These are phyloP conservation scores for Pocillopora meandrina DNA, from an alignment of 92 coral and sea anemone genomes.

Conservation along the genomic window DNA sequence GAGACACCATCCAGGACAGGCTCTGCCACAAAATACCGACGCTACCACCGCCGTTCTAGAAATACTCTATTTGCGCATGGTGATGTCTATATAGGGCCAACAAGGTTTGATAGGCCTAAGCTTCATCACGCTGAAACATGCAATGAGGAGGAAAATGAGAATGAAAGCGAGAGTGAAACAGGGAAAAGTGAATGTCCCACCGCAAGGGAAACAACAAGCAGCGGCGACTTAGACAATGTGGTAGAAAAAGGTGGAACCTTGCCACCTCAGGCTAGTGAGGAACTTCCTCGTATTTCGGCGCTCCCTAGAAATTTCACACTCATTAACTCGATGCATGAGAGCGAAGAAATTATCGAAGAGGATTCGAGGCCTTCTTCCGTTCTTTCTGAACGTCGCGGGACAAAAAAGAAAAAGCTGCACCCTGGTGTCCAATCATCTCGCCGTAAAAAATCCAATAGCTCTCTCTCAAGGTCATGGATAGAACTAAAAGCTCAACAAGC, in stretches of 20 bases:
- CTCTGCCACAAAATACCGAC: slow-evolving; percentile 50
- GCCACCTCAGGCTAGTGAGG: not conserved
- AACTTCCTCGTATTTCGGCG: slow-evolving; percentile 10
- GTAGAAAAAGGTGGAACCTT: not conserved
- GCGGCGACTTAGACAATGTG: slow-evolving; percentile 6
- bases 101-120: slow-evolving; percentile 8
- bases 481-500: slow-evolving; percentile 20
- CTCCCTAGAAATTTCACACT: slow-evolving; percentile 41
- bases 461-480: slow-evolving; percentile 18
- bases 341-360: slow-evolving; percentile 54
- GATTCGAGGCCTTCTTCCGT: slow-evolving; percentile 21
- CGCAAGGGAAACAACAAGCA: slow-evolving; percentile 10
- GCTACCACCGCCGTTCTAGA: slow-evolving; percentile 78
- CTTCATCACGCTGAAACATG: not conserved
- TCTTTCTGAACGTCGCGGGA: slow-evolving; percentile 20
- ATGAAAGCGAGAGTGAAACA: slow-evolving; percentile 4
- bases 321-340: slow-evolving; percentile 53
- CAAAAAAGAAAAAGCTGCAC: slow-evolving; percentile 10
- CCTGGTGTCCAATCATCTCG: not conserved
- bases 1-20: slow-evolving; percentile 29
- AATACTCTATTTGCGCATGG: slow-evolving; percentile 85
- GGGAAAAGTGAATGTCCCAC: slow-evolving; percentile 12
- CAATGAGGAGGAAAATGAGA: slow-evolving; percentile 25
- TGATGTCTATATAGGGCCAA: slow-evolving; percentile 73
- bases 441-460: slow-evolving; percentile 23